Evolutionary conservation across 30 jellyfish, hydroid and myxozoan genomes (phyloP), one percentile per base, ranked within the genome.

Genomic region (Chironex yamaguchii): DNA sequence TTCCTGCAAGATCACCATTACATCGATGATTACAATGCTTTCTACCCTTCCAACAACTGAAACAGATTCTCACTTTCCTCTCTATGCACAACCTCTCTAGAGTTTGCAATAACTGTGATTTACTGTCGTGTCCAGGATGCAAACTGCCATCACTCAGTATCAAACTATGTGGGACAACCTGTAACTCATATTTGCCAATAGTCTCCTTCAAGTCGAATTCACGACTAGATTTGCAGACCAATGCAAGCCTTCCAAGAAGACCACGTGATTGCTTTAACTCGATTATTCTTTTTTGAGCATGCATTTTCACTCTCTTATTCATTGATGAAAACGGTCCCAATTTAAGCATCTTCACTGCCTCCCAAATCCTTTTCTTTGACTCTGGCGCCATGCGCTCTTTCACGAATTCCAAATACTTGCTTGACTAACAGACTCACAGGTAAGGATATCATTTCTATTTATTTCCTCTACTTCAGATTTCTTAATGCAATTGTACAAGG

Each of bases 1-100:
- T 72, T 72, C 50, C 53, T 72, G 85, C 48, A 72, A 49, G 50
- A 72, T 42, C 75, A 72, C 73, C 48, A 72, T 72, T 72, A 71
- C 85, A 72, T 72, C 85, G 28, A 34, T 72, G 42, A 72, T 72
- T 72, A 72, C 85, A 72, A 35, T 72, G 74, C 85, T 63, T 63
- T 63, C 77, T 63, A 63, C 53, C 77, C 77, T 63, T 63, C 31
- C 77, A 63, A 63, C 77, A 51, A 51, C 28, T 4, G 77, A 26
- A 63, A 63, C 77, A 63, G 77, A 14, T 63, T 49, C 51, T 63
- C 77, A 26, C 77, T 24, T 26, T 26, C 31, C 31, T 63, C 77
- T 26, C 31, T 63, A 26, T 63, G 31, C 77, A 63, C 58, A 63
- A 63, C 28, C 77, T 63, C 77, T 63, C 77, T 63, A 63, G 77